A percentile compares a stretch with the other conserved stretches of the same genome.
These are phyloP conservation scores for Lasiommata megera DNA, from an alignment of 2,888 invertebrate species.

Conservation along the genomic window DNA sequence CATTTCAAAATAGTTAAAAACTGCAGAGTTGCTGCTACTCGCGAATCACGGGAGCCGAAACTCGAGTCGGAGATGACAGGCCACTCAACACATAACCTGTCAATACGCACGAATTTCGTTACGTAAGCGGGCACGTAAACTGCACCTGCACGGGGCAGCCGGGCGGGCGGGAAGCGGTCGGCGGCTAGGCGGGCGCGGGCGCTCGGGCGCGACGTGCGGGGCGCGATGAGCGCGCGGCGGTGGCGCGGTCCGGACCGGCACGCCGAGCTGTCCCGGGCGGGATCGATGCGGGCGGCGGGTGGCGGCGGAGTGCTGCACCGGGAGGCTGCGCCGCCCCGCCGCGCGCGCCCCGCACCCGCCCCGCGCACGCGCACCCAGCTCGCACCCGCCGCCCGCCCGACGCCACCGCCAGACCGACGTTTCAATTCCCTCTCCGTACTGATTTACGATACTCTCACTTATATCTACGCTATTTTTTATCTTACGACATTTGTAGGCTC, in stretches of 20 bases:
- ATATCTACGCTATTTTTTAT: slow-evolving; percentile 40
- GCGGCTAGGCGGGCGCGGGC: slow-evolving; percentile 46
- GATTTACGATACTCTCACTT: slow-evolving; percentile 58
- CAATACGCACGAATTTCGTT: slow-evolving; percentile 61
- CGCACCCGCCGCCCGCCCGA: slow-evolving; percentile 35
- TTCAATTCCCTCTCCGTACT: slow-evolving; percentile 66
- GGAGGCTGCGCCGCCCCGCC: slow-evolving; percentile 48
- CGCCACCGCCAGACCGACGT: slow-evolving; percentile 48
- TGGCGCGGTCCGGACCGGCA: slow-evolving; percentile 51
- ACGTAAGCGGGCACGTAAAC: slow-evolving; percentile 60
- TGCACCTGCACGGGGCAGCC: slow-evolving; percentile 53
- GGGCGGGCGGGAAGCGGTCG: slow-evolving; percentile 31
- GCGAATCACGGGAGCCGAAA: slow-evolving; percentile 10
- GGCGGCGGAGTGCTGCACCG: slow-evolving; percentile 78
- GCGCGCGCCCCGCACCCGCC: slow-evolving; percentile 39
- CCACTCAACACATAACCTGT: slow-evolving; percentile 59
- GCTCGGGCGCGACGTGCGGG: slow-evolving; percentile 47
- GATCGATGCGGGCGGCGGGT: slow-evolving; percentile 79
- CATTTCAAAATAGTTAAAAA: neutral
- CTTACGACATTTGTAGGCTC: slow-evolving; percentile 33
- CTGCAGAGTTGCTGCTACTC: neutral
- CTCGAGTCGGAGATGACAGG: slow-evolving; percentile 31
- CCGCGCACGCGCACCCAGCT: slow-evolving; percentile 39
- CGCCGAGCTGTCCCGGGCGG: slow-evolving; percentile 66
- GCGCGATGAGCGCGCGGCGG: slow-evolving; percentile 54